Conservation (phyloP, 1,140 invertebrate species). For the Trichonephila clavata region DNA sequence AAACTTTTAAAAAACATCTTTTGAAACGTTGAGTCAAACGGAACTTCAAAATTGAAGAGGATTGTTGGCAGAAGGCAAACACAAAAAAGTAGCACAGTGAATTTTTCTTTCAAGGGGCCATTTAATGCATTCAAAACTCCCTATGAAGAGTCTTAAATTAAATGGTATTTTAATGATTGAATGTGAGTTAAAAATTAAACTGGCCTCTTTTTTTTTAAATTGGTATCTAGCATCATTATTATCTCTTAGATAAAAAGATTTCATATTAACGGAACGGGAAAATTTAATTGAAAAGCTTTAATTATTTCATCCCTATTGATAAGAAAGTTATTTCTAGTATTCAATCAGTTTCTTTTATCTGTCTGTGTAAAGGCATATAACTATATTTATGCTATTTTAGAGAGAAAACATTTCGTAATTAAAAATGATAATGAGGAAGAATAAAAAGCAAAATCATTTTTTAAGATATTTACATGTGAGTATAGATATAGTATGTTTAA, state of each 20-base stretch:
- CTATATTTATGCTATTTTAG: not conserved
- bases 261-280: not conserved
- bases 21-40: not conserved
- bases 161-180: slow-evolving; percentile 45
- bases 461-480: too few relatives aligned
- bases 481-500: not conserved
- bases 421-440: not conserved
- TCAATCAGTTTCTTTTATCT: not conserved
- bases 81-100: not conserved
- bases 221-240: not conserved
- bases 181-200: too few relatives aligned
- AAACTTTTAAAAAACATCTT: not conserved
- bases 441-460: not conserved
- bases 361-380: not conserved
- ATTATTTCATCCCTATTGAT: slow-evolving; percentile 56
- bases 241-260: not conserved
- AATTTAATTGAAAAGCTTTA: slow-evolving; percentile 66
- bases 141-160: slow-evolving; percentile 32
- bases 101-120: slow-evolving; percentile 3
- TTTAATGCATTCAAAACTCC: slow-evolving; percentile 26
- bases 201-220: not conserved
- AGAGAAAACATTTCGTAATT: not conserved
- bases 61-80: not conserved
- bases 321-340: not conserved
- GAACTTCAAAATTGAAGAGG: not conserved